Conservation (phyloP, 2,113 vertebrate species). For the Oenanthe melanoleuca region DNA sequence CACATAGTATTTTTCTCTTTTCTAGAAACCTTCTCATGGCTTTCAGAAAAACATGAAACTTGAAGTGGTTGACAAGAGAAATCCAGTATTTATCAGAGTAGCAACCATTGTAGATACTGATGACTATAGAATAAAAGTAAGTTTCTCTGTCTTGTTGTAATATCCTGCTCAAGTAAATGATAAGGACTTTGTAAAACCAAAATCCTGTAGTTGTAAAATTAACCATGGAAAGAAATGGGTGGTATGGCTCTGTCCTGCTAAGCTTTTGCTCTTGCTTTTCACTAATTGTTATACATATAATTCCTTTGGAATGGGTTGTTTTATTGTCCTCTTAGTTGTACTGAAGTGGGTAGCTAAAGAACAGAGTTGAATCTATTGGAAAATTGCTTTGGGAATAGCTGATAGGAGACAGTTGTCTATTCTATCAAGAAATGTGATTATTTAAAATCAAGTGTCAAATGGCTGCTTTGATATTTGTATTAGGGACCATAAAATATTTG, state of each 20-base stretch:
- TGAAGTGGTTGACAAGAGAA: slow-evolving; percentile 86
- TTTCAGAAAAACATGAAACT: slow-evolving; percentile 87
- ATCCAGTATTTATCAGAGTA: slow-evolving; percentile 84
- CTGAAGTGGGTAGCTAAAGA: not conserved
- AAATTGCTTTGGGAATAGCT: not conserved
- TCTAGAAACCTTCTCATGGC: slow-evolving; percentile 84
- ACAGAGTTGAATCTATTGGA: not conserved
- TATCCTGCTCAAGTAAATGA: not conserved
- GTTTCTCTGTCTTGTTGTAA: not conserved
- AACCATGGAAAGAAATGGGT: not conserved
- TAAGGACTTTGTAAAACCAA: not conserved
- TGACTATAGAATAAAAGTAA: slow-evolving; percentile 85
- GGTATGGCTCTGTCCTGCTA: not conserved
- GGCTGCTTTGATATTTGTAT: not conserved
- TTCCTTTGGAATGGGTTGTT: not conserved
- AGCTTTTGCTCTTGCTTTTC: not conserved
- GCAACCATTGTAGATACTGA: slow-evolving; percentile 82
- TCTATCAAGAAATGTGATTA: not conserved
- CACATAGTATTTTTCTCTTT: not conserved
- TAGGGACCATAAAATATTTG: not conserved
- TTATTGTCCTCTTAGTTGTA: not conserved
- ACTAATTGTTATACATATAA: not conserved
- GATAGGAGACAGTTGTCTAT: not conserved
- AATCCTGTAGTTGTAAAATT: not conserved
- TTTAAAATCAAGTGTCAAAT: not conserved